Base-by-base conservation (phyloP, 2,797 vertebrate species). In the Lerista edwardsae region DNA sequence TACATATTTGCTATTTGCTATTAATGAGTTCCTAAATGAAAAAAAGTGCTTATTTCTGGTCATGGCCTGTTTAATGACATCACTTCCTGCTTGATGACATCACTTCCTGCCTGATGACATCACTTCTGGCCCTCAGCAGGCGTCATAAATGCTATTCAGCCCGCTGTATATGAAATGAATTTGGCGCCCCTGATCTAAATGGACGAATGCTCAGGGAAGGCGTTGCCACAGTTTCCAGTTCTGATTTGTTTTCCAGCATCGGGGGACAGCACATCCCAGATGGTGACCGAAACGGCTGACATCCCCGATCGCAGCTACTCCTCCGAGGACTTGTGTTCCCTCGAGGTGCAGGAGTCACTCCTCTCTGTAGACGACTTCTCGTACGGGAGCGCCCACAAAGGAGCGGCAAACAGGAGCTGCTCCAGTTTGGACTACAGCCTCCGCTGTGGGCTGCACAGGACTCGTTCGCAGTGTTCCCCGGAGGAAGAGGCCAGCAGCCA, bases 251-350 rank as follows among this genome's bases (percentile, higher is more conserved):
- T 92, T 91, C 29, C 94, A 98, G 98, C 95, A 62, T 97, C 97
- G 1, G 97, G 96, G 75, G 97, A 97, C 91, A 97, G 96, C 68
- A 93, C 96, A 0, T 98, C 97, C 47, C 90, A 97, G 77, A 94
- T 97, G 90, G 97, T 95, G 23, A 97, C 97, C 0, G 98, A 98
- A 90, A 93, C 96, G 29, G 95, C 90, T 1, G 94, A 97, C 51
- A 69, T 93, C 1, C 97, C 95, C 1, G 97, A 96, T 80, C 96
- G 72, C 80, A 98, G 96, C 83, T 97, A 93, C 92, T 97, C 97
- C 67, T 97, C 97, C 0, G 97, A 98, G 44, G 97, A 98, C 91
- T 90, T 98, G 88, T 97, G 97, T 90, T 98, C 97, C 0, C 95
- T 98, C 86, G 97, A 97, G 93, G 97, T 97, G 80, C 98, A 97